Conservation (phyloP, 2,888 invertebrate species). For the Orchestes rusci region DNA sequence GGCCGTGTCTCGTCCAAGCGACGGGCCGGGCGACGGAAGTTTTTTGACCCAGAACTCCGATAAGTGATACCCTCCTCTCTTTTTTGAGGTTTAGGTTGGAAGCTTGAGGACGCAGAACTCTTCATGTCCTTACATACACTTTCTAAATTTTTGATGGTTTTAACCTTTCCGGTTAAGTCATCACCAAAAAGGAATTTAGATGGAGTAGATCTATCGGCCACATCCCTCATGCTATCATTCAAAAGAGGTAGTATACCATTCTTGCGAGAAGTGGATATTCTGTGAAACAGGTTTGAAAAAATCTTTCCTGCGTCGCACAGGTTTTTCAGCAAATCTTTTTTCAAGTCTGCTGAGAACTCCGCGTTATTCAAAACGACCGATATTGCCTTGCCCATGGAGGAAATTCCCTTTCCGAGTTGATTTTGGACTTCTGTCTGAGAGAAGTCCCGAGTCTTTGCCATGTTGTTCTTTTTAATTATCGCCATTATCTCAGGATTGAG, state of each 20-base stretch:
- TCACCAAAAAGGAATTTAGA: neutral
- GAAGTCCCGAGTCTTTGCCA: no score
- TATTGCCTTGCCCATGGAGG: no score
- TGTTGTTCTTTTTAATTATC: no score
- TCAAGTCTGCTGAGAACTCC: no score
- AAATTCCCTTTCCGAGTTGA: no score
- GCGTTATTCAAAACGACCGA: no score
- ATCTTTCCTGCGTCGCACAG: neutral
- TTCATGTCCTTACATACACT: neutral
- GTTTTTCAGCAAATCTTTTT: no score
- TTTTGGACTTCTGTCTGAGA: no score
- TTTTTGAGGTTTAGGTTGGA: neutral
- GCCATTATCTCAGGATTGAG: no score
- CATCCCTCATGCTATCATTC: neutral
- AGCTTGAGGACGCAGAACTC: neutral
- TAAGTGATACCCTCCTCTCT: neutral
- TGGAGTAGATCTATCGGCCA: no score
- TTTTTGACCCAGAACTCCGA: neutral
- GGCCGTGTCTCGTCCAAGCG: no score
- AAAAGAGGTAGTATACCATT: neutral
- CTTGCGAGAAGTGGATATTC: neutral
- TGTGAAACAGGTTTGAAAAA: neutral
- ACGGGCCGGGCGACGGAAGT: neutral
- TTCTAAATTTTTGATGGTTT: neutral
- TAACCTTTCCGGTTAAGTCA: neutral